phyloP scores from a whole-genome alignment of 1,140 invertebrate genomes.

The Lepidurus couesii region DNA sequence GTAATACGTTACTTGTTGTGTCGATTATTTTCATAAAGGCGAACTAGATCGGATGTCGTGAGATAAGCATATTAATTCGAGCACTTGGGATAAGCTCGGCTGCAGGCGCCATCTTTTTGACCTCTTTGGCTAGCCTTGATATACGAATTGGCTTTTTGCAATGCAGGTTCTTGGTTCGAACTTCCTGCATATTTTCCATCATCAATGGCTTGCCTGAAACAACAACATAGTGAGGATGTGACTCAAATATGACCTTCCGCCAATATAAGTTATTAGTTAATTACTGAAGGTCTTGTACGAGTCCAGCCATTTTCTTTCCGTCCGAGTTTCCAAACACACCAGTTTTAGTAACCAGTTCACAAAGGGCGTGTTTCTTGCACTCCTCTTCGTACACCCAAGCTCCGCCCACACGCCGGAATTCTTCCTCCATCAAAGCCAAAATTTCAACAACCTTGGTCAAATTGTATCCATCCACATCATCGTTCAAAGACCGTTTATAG shows the following conservation, averaged over 20 bases:
- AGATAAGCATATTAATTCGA: neutral
- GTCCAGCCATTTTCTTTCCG: neutral
- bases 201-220: neutral
- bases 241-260: neutral
- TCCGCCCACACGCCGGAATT: slow-evolving; percentile 29
- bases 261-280: neutral
- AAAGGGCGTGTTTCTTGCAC: slow-evolving; percentile 26
- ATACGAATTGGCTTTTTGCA: neutral
- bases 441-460: slow-evolving; percentile 30
- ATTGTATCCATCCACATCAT: slow-evolving; percentile 23
- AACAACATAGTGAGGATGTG: neutral
- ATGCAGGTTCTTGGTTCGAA: neutral
- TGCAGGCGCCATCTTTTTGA: neutral
- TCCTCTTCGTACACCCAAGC: slow-evolving; percentile 25
- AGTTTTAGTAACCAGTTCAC: slow-evolving; percentile 20
- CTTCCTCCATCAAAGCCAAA: slow-evolving; percentile 31
- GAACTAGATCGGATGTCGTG: neutral
- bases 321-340: neutral
- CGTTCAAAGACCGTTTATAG: slow-evolving; percentile 21
- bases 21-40: neutral
- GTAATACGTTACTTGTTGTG: neutral
- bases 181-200: neutral
- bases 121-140: neutral
- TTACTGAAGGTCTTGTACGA: slow-evolving; percentile 11
- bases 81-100: slow-evolving; percentile 8